These are phyloP conservation scores for Punctoribates punctum DNA, from an alignment of 2,888 invertebrate genomes.

Conservation along the genomic window DNA sequence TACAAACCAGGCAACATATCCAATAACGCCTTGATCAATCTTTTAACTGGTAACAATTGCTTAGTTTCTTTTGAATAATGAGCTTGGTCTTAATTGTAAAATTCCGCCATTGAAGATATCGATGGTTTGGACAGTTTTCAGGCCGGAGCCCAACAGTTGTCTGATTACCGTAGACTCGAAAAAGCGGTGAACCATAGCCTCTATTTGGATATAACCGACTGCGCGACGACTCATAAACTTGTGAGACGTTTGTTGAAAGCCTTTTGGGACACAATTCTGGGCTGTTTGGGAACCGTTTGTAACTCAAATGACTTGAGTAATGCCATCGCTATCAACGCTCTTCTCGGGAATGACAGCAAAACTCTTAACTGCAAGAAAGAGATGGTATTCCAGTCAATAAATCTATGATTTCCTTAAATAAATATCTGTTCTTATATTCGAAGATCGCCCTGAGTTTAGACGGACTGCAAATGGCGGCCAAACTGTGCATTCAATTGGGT, in stretches of 20 bases:
- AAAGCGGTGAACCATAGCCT: conserved; percentile 65
- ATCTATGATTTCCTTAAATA: not conserved
- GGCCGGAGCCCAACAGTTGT: conserved; percentile 68
- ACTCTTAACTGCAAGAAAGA: not conserved
- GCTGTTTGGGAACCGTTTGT: conserved; percentile 28
- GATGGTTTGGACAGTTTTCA: conserved; percentile 73
- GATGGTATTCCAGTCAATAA: conserved; percentile 5
- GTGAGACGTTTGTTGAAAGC: conserved; percentile 25
- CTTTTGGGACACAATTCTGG: conserved; percentile 36
- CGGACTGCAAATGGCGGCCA: conserved; percentile 84
- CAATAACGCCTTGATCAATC: conserved; percentile 67
- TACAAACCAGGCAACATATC: conserved; percentile 55
- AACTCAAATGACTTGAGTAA: not conserved
- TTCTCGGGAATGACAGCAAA: conserved; percentile 1
- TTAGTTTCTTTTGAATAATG: not conserved
- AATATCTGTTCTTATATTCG: not conserved
- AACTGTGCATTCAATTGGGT: conserved; percentile 78
- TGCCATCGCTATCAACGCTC: not conserved
- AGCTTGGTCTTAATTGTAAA: not conserved
- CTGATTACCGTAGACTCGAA: conserved; percentile 79
- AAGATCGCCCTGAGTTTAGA: conserved; percentile 68
- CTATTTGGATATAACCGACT: conserved; percentile 53
- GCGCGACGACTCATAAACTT: conserved; percentile 5
- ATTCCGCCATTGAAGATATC: conserved; percentile 61
- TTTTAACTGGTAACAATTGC: conserved; percentile 66